phyloP scores from a whole-genome alignment of 2,888 invertebrate genomes.

The Apodemia hepburni region DNA sequence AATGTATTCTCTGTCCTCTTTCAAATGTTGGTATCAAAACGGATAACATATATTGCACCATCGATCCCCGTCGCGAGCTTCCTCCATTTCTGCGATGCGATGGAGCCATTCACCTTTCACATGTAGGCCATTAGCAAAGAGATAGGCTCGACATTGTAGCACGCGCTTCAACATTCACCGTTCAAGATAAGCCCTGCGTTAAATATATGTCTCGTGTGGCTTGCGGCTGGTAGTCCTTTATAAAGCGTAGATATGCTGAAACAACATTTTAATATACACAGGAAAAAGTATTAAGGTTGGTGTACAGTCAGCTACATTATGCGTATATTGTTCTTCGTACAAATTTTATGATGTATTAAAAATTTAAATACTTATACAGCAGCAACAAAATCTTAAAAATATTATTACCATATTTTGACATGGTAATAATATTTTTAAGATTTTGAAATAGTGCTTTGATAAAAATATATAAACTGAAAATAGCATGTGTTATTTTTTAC shows the following conservation, averaged over 20 bases:
- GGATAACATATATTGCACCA: constrained; percentile 9
- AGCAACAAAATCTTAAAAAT: too few relatives aligned
- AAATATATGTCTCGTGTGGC: constrained; percentile 57
- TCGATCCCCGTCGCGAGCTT: constrained; percentile 13
- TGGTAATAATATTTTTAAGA: too few relatives aligned
- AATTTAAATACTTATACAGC: too few relatives aligned
- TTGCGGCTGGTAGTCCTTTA: constrained; percentile 29
- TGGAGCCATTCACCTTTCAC: constrained; percentile 50
- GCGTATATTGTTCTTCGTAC: too few relatives aligned
- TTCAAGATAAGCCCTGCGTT: constrained; percentile 62
- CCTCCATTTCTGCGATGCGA: constrained; percentile 2
- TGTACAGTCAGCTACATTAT: neutral
- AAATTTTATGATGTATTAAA: too few relatives aligned
- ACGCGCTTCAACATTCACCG: constrained; percentile 43
- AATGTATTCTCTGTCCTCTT: neutral
- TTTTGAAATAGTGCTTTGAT: too few relatives aligned
- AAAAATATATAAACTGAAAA: too few relatives aligned
- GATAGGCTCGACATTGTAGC: constrained; percentile 68
- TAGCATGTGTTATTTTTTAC: too few relatives aligned
- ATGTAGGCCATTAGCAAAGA: constrained; percentile 71
- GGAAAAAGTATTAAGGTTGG: neutral
- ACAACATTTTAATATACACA: constrained; percentile 10
- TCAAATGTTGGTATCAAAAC: neutral
- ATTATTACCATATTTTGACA: too few relatives aligned
- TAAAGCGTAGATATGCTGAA: constrained; percentile 34